A percentile compares a stretch with the other conserved stretches of the same genome.
Conservation (phyloP, 2,888 invertebrate genomes). For the Xanthorhoe spadicearia region DNA sequence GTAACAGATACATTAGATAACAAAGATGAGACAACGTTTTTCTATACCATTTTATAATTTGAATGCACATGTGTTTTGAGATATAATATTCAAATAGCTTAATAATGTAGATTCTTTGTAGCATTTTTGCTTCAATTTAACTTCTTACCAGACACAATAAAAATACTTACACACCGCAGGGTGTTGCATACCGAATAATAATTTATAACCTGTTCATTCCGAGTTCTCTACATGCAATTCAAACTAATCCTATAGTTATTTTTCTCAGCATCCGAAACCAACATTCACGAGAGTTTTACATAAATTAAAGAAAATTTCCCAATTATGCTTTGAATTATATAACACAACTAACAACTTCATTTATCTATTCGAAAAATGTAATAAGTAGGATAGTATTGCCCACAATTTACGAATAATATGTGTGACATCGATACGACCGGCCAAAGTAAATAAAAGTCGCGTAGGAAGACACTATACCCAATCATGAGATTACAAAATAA, state of each 20-base stretch:
- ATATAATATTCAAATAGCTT: too few species aligned
- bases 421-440: slow-evolving; percentile 33
- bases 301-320: slow-evolving; percentile 7
- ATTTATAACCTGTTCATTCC: slow-evolving; percentile 18
- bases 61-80: too few species aligned
- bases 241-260: slow-evolving; percentile 3
- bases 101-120: too few species aligned
- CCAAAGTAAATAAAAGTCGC: slow-evolving; percentile 46
- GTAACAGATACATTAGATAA: too few species aligned
- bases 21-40: too few species aligned
- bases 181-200: slow-evolving; percentile 8
- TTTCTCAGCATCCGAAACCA: slow-evolving; percentile 1
- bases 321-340: slow-evolving; percentile 10
- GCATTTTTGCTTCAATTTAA: too few species aligned
- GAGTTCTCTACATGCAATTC: slow-evolving; percentile 12
- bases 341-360: slow-evolving; percentile 16
- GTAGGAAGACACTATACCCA: slow-evolving; percentile 50
- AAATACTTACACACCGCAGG: slow-evolving; percentile 4
- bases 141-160: neutral
- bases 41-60: too few species aligned
- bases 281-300: slow-evolving; percentile 3
- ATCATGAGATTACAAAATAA: slow-evolving; percentile 53
- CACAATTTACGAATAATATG: slow-evolving; percentile 38
- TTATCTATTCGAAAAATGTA: slow-evolving; percentile 16
- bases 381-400: slow-evolving; percentile 39